These are phyloP conservation scores for Chascanopsetta lugubris DNA, from an alignment of 2,113 vertebrate species.

Conservation along the genomic window DNA sequence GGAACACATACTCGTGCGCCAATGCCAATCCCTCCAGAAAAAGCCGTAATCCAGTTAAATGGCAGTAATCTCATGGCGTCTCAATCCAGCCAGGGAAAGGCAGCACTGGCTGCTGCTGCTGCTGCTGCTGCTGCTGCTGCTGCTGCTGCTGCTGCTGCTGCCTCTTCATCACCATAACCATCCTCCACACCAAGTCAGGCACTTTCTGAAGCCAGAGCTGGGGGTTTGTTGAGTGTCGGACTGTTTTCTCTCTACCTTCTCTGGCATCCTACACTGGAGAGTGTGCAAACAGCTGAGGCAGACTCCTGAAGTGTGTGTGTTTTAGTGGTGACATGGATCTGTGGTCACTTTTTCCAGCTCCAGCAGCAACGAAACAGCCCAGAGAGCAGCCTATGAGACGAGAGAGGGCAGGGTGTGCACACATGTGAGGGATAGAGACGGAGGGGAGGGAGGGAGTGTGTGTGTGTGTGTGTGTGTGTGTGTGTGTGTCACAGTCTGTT, in stretches of 20 bases:
- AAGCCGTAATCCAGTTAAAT: conserved; percentile 30
- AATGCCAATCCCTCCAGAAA: conserved; percentile 20
- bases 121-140: conserved; percentile 1
- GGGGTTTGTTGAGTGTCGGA: neutral
- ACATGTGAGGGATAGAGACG: neutral
- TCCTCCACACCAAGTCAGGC: conserved; percentile 4
- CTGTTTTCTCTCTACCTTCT: neutral
- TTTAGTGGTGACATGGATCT: conserved; percentile 34
- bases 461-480: conserved; percentile 7
- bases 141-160: neutral
- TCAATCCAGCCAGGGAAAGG: neutral
- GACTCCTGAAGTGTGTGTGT: conserved; percentile 24
- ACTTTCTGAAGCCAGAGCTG: neutral
- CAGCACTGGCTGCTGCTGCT: neutral
- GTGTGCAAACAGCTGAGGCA: conserved; percentile 6
- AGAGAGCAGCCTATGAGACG: conserved; percentile 6
- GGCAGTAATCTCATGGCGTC: conserved; percentile 21
- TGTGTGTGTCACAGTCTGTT: neutral
- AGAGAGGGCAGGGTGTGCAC: conserved; percentile 5
- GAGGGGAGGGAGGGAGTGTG: neutral
- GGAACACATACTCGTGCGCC: neutral
- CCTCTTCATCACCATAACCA: conserved; percentile 35
- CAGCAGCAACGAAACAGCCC: conserved; percentile 55
- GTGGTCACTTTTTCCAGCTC: conserved; percentile 77
- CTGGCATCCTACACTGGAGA: conserved; percentile 2